Evolutionary conservation across 2,888 invertebrate genomes (phyloP).

Genomic region (Athalia cordata): DNA sequence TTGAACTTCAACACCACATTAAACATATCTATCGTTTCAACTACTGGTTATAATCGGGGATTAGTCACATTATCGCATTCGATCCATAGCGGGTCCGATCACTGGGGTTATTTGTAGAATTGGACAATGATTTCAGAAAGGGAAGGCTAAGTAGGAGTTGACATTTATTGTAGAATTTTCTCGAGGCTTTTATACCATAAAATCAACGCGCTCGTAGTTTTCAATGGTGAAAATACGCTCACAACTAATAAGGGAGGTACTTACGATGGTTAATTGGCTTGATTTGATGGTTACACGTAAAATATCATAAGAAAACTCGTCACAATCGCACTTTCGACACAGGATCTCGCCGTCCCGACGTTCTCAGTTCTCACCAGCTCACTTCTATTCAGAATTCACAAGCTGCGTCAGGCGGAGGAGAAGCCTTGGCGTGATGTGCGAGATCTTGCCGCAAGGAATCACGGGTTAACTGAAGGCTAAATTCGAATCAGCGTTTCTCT

Average conservation of each 20-base stretch:
- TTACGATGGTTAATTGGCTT: slow-evolving; percentile 63
- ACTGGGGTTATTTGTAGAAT: slow-evolving; percentile 3
- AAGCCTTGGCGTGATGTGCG: slow-evolving; percentile 50
- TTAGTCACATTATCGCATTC: background rate
- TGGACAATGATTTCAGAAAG: slow-evolving; percentile 2
- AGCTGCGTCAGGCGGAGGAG: slow-evolving; percentile 21
- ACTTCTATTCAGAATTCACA: background rate
- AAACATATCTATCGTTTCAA: background rate
- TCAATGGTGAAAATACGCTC: background rate
- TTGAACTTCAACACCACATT: background rate
- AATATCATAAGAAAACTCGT: slow-evolving; percentile 63
- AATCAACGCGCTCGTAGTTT: slow-evolving; percentile 60
- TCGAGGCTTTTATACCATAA: slow-evolving; percentile 54
- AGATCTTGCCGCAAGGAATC: slow-evolving; percentile 61
- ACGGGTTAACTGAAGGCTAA: slow-evolving; percentile 52
- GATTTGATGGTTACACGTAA: slow-evolving; percentile 60
- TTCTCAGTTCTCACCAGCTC: background rate
- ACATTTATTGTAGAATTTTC: slow-evolving; percentile 57
- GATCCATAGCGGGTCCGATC: too few relatives aligned
- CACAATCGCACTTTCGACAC: slow-evolving; percentile 53
- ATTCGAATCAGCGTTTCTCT: slow-evolving; percentile 47
- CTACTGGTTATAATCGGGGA: background rate
- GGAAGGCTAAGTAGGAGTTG: slow-evolving; percentile 46
- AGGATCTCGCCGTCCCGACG: slow-evolving; percentile 39
- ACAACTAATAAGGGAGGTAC: slow-evolving; percentile 51